Evolutionary conservation across 2,888 invertebrate species (phyloP).

Genomic region (Chloromyia formosa): DNA sequence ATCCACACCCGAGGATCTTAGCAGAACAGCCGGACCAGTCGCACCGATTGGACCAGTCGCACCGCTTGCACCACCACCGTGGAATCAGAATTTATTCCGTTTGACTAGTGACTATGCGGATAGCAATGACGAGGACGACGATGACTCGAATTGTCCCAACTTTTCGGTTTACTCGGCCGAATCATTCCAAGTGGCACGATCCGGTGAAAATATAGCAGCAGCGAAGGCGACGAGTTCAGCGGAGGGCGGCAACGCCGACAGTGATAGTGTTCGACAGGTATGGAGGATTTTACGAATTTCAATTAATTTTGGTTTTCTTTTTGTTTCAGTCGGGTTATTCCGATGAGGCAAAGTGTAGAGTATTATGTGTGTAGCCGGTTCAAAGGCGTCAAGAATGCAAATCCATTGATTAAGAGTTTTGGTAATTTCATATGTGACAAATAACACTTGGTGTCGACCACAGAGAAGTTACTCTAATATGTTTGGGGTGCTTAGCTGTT

Average conservation of each 20-base stretch:
- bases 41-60: conserved; percentile 53
- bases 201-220: conserved; percentile 53
- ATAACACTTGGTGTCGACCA: neutral
- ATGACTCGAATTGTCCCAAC: conserved; percentile 82
- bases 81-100: conserved; percentile 59
- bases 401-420: neutral
- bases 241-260: conserved; percentile 48
- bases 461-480: too few relatives aligned
- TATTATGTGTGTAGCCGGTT: neutral
- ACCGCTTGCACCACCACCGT: conserved; percentile 56
- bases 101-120: conserved; percentile 60
- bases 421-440: neutral
- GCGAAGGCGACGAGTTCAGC: conserved; percentile 46
- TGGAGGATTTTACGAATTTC: conserved; percentile 27
- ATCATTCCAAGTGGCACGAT: conserved; percentile 71
- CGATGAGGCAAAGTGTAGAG: conserved; percentile 52
- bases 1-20: neutral
- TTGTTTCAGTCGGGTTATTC: conserved; percentile 56
- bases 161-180: conserved; percentile 86
- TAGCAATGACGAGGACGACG: conserved; percentile 65
- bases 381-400: conserved; percentile 14
- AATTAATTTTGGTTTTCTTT: conserved; percentile 10
- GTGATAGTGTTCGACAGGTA: conserved; percentile 45
- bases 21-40: neutral
- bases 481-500: too few relatives aligned